These are phyloP conservation scores for Cryptotis parvus DNA, from an alignment of 2,113 vertebrate species.

Conservation along the genomic window DNA sequence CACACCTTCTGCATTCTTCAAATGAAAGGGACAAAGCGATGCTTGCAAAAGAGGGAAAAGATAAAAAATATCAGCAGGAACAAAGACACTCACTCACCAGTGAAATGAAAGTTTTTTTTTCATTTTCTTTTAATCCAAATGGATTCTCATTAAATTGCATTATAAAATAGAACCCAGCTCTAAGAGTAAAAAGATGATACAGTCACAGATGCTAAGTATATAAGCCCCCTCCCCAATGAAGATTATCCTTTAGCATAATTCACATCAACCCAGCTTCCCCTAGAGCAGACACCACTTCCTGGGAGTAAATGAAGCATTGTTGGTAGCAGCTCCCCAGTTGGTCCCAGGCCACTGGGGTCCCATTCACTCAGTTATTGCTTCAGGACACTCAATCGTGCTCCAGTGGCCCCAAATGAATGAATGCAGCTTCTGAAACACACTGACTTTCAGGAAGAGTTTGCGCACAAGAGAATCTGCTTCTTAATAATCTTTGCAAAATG, in stretches of 20 bases:
- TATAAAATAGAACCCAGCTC: conserved; percentile 15
- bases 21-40: conserved; percentile 83
- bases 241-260: neutral
- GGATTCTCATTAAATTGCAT: conserved; percentile 45
- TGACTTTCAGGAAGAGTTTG: neutral
- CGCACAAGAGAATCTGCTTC: neutral
- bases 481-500: neutral
- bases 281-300: conserved; percentile 25
- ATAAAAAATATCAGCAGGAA: conserved; percentile 41
- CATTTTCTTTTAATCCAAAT: conserved; percentile 45
- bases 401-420: neutral
- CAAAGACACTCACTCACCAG: conserved; percentile 57
- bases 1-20: conserved; percentile 74
- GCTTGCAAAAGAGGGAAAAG: conserved; percentile 56
- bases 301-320: conserved; percentile 48
- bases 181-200: neutral
- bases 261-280: neutral
- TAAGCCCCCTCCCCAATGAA: neutral
- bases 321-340: conserved; percentile 27
- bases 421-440: neutral
- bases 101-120: conserved; percentile 50
- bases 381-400: neutral
- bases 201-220: conserved; percentile 3
- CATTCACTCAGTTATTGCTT: conserved; percentile 63
- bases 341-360: conserved; percentile 1